Evolutionary conservation across 2,113 vertebrate species (phyloP), one percentile per base, ranked within the genome.

Genomic region (Herpailurus yagouaroundi): DNA sequence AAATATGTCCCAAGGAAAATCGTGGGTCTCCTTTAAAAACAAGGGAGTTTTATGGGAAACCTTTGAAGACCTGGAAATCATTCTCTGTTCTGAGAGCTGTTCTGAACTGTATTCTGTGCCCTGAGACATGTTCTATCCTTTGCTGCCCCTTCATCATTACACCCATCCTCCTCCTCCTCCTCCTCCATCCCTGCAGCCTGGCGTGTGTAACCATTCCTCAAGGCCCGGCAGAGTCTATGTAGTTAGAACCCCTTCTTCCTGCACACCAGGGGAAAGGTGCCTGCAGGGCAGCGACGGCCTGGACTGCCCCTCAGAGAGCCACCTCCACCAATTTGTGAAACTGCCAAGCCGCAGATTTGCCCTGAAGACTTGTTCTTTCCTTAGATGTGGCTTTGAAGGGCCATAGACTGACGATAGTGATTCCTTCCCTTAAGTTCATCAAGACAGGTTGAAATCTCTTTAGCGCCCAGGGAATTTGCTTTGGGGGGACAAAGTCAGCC

Each of bases 1-100:
- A 76, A 66, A 95, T 94, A 94, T 38, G 52, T 73, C 73, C 85
- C 77, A 63, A 55, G 85, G 94, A 91, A 73, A 77, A 64, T 76
- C 80, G 68, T 55, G 80, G 69, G 71, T 64, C 64, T 91, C 0
- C 81, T 87, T 97, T 41, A 83, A 87, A 85, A 71, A 94, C 63
- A 89, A 91, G 50, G 64, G 15, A 95, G 55, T 76, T 82, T 71
- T 89, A 36, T 86, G 68, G 71, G 76, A 66, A 84, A 73, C 41
- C 52, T 25, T 89, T 2, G 16, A 41, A 29, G 73, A 60, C 80
- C 60, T 80, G 38, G 81, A 68, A 50, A 14, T 69, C 31, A 6
- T 73, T 76, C 81, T 66, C 18, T 83, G 8, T 88, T 79, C 85
- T 68, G 7, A 82, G 55, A 68, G 14, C 38, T 33, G 18, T 8